Percentiles rank a stretch among this genome's conserved stretches.
These are phyloP conservation scores for Brachyhypopomus occidentalis DNA, from an alignment of 2,113 vertebrate species.

Conservation along the genomic window DNA sequence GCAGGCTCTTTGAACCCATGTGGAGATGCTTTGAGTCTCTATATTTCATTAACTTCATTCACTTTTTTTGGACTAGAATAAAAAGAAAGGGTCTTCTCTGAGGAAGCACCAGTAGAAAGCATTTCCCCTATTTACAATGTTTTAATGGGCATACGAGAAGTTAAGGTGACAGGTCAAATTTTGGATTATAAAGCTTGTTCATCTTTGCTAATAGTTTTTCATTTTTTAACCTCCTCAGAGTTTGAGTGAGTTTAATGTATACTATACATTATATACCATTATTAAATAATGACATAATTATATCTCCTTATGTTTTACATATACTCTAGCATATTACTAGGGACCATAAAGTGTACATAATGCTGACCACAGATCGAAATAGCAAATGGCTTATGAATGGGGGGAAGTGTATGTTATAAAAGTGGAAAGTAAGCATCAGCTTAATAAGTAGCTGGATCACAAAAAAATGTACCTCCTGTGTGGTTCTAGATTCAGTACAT, in stretches of 20 bases:
- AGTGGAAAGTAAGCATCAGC: background rate
- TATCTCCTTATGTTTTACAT: background rate
- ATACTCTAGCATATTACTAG: background rate
- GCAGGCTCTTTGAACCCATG: background rate
- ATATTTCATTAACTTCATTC: background rate
- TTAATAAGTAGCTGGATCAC: no score
- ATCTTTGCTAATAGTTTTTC: conserved; percentile 49
- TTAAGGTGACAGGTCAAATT: conserved; percentile 18
- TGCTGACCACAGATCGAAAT: background rate
- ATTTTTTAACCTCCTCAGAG: conserved; percentile 33
- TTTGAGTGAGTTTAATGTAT: conserved; percentile 11
- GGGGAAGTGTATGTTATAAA: background rate
- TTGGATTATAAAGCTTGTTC: conserved; percentile 23
- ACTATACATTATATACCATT: background rate
- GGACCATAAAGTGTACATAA: background rate
- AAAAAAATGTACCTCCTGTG: background rate
- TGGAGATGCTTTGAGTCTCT: background rate
- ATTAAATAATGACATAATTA: background rate
- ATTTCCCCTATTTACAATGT: conserved; percentile 16
- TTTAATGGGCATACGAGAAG: conserved; percentile 20
- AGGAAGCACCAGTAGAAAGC: conserved; percentile 8
- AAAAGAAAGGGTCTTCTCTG: conserved; percentile 4
- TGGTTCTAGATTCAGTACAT: background rate
- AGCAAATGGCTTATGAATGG: background rate
- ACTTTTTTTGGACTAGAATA: background rate